Percentiles rank a stretch among this genome's conserved stretches.
Conservation (phyloP, 2,888 invertebrate genomes). For the Tineola bisselliella region DNA sequence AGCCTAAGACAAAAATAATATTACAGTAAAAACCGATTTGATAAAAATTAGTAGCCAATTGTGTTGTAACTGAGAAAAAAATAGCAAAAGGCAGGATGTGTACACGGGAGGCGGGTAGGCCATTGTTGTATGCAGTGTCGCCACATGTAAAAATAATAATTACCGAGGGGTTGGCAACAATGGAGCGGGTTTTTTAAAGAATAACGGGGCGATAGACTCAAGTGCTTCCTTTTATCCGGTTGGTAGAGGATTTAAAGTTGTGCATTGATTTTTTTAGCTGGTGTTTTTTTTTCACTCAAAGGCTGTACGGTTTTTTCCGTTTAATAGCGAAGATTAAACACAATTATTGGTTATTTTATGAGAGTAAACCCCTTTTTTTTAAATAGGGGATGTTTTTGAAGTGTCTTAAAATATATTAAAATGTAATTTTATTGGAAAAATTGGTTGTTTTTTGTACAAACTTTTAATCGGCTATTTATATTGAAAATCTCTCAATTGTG, state of each 20-base stretch:
- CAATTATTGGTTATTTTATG: slow-evolving; percentile 1
- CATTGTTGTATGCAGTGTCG: slow-evolving; percentile 61
- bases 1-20: no score
- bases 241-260: slow-evolving; percentile 44
- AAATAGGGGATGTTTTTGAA: not conserved
- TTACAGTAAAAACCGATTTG: no score
- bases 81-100: slow-evolving; percentile 50
- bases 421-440: not conserved
- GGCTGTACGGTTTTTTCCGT: no score
- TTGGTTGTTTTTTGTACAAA: not conserved
- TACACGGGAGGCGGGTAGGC: slow-evolving; percentile 32
- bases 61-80: slow-evolving; percentile 30
- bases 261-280: slow-evolving; percentile 22
- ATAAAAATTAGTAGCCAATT: not conserved
- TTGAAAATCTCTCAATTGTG: not conserved
- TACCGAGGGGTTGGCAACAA: slow-evolving; percentile 59
- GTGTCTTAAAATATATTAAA: not conserved
- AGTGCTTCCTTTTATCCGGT: slow-evolving; percentile 60
- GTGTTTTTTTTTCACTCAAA: not conserved
- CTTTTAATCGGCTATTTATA: not conserved
- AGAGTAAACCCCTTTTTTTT: not conserved
- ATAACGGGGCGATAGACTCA: slow-evolving; percentile 62
- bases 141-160: slow-evolving; percentile 68
- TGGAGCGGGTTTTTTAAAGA: slow-evolving; percentile 40
- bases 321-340: slow-evolving; percentile 9